Evolutionary conservation across 1,140 invertebrate genomes (phyloP).

Genomic region (Papilio polyxenes): DNA sequence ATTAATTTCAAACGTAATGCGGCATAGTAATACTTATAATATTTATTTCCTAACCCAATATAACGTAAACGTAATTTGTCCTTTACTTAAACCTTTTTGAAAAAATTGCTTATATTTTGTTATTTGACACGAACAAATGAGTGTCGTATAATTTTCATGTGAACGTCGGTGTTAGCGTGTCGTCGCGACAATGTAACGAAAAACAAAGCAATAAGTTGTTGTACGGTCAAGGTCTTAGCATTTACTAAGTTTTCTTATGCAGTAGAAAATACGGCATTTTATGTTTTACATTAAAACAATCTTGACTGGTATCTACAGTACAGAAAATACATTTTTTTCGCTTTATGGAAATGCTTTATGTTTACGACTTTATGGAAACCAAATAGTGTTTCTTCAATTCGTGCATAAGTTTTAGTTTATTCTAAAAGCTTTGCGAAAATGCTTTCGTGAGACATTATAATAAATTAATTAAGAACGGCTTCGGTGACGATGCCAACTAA

Average conservation of each 20-base stretch:
- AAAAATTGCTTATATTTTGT: not conserved
- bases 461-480: too few relatives aligned
- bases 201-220: slow-evolving; percentile 16
- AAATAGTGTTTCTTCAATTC: not conserved
- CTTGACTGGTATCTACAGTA: not conserved
- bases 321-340: not conserved
- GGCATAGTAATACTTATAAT: not conserved
- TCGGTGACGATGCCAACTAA: too few relatives aligned
- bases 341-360: not conserved
- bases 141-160: slow-evolving; percentile 5
- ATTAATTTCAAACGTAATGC: not conserved
- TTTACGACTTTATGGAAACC: not conserved
- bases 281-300: not conserved
- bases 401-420: not conserved
- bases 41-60: not conserved
- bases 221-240: not conserved
- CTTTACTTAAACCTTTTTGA: not conserved
- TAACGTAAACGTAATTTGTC: not conserved
- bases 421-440: not conserved
- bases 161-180: slow-evolving; percentile 2
- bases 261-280: not conserved
- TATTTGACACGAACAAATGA: not conserved
- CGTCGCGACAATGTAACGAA: not conserved
- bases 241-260: not conserved
- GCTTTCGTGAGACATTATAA: too few relatives aligned